Evolutionary conservation across 2,113 vertebrate genomes (phyloP), one percentile per base, ranked within the genome.

Genomic region (Esox niger): DNA sequence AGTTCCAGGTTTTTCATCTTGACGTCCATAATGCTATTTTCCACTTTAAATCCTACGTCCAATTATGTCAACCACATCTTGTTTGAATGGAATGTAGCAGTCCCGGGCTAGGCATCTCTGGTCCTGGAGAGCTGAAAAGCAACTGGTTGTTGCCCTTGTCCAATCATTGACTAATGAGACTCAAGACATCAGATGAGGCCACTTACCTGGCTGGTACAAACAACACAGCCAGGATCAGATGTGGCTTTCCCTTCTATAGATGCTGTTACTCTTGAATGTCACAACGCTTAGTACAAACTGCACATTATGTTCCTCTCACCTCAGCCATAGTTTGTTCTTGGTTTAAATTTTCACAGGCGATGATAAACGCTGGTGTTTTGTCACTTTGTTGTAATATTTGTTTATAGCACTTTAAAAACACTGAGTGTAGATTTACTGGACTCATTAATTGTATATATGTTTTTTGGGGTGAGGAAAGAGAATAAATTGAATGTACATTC

Each of bases 401-500:
- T 85, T 70, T 8, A 78, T 84, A 83, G 81, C 87, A 88, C 88
- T 90, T 88, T 90, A 69, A 74, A 82, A 77, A 82, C 75, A 74
- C 43, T 33, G 70, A 82, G 81, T 76, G 82, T 87, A 86, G 83
- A 76, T 74, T 71, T 84, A 75, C 81, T 87, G 79, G 79, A 84
- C 76, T 81, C 33, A 38, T 54, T 74, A 70, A 77, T 73, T 89
- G 88, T 88, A 90, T 81, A 88, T 87, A 86, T 78, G 81, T 85
- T 86, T 86, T 87, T 88, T 70, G 81, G 78, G 75, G 76, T 76
- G 54, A 68, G 71, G 71, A 61, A 66, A 64, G 25, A 61, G 79
- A 88, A 89, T 89, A 90, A 90, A 91, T 73, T 86, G 59, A 88
- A 85, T 82, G 84, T 87, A 63, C 15, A 43, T 35, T 81, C 79